A percentile compares a stretch with the other conserved stretches of the same genome.
Evolutionary conservation across 2,797 vertebrate species (phyloP).

Genomic region (Natrix natrix): DNA sequence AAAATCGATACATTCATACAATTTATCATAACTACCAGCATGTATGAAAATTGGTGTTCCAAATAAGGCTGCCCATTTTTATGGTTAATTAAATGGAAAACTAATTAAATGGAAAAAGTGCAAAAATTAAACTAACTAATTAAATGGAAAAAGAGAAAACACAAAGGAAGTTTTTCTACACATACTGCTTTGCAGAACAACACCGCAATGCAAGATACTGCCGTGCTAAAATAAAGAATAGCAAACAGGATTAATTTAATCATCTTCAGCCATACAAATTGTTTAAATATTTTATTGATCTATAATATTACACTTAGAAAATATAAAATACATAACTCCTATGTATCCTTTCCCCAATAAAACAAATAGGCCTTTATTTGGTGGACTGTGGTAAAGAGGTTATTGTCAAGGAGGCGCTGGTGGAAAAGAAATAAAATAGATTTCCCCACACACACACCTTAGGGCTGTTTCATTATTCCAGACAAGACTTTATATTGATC

Average conservation of each 20-base stretch:
- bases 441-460: constrained; percentile 55
- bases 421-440: constrained; percentile 70
- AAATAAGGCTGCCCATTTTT: not conserved
- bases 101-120: not conserved
- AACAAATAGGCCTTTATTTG: constrained; percentile 55
- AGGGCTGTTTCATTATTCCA: constrained; percentile 76
- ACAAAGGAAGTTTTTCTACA: not conserved
- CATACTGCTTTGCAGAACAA: not conserved
- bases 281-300: constrained; percentile 42
- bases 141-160: not conserved
- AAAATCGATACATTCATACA: not conserved
- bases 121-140: not conserved
- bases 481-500: constrained; percentile 76
- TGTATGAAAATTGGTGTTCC: not conserved
- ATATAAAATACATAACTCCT: constrained; percentile 18
- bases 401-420: constrained; percentile 53
- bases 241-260: constrained; percentile 26
- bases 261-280: constrained; percentile 44
- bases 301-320: constrained; percentile 34
- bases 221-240: constrained; percentile 40
- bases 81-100: not conserved
- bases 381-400: constrained; percentile 41
- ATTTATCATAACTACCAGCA: not conserved
- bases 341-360: constrained; percentile 44
- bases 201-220: constrained; percentile 16